These are phyloP conservation scores for Donacobius atricapilla DNA, from an alignment of 2,113 vertebrate species.

Conservation along the genomic window DNA sequence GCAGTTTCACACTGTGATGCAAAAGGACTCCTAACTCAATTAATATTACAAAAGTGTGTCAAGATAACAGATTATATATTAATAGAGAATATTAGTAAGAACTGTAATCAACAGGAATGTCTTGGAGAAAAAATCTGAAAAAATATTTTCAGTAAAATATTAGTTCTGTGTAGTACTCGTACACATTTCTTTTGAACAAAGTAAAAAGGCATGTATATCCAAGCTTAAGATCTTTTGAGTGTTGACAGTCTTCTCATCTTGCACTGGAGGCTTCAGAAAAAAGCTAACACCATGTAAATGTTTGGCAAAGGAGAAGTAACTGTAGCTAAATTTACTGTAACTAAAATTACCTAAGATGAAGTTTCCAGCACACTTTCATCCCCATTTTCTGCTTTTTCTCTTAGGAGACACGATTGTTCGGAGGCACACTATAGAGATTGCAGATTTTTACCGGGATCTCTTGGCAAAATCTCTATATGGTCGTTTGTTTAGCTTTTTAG, in stretches of 20 bases:
- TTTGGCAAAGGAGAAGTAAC: background rate
- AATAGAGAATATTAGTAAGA: background rate
- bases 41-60: background rate
- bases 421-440: constrained; percentile 81
- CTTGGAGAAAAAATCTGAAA: background rate
- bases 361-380: background rate
- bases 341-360: background rate
- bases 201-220: background rate
- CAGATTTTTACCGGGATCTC: constrained; percentile 87
- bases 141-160: background rate
- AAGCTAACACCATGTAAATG: background rate
- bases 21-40: background rate
- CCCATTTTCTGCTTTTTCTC: background rate
- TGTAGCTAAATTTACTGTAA: background rate
- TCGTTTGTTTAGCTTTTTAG: constrained; percentile 89
- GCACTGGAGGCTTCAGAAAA: background rate
- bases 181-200: background rate
- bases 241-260: background rate
- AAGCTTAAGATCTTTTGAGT: background rate
- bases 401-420: constrained; percentile 86
- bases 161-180: background rate
- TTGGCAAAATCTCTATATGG: constrained; percentile 88
- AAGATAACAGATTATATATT: background rate
- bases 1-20: background rate
- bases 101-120: background rate